Evolutionary conservation across 2,888 invertebrate genomes (phyloP).

Genomic region (Epistrophella euchroma): DNA sequence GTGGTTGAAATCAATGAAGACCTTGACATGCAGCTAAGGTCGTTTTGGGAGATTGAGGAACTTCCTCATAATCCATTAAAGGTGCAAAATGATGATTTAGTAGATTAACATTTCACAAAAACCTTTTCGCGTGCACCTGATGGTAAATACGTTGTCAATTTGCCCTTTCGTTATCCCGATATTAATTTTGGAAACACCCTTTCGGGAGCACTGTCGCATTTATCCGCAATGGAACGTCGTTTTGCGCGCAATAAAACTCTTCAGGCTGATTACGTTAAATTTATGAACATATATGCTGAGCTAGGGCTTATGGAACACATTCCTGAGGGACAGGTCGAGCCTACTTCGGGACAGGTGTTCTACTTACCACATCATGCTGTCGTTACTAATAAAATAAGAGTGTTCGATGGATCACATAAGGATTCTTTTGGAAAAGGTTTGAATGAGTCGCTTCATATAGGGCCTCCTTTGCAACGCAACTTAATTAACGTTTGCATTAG

Average conservation of each 20-base stretch:
- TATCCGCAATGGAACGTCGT: background rate
- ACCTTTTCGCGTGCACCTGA: background rate
- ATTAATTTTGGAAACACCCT: background rate
- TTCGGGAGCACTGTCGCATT: background rate
- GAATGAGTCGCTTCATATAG: no score
- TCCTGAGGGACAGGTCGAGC: no score
- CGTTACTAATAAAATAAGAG: no score
- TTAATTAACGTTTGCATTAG: no score
- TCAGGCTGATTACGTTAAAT: no score
- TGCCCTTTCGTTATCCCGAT: background rate
- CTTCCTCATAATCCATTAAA: background rate
- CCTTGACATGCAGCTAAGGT: background rate
- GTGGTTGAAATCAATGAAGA: background rate
- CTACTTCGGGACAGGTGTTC: no score
- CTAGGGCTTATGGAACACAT: no score
- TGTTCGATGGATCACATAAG: no score
- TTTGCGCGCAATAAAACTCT: background rate
- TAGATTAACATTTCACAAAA: background rate
- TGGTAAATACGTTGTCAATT: background rate
- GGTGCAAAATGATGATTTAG: background rate
- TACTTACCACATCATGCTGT: no score
- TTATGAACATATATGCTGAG: no score
- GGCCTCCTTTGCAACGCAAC: no score
- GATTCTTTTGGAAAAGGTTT: no score
- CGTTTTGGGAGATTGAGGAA: background rate